phyloP scores from a whole-genome alignment of 2,888 invertebrate species.

The Amorpha juglandis region DNA sequence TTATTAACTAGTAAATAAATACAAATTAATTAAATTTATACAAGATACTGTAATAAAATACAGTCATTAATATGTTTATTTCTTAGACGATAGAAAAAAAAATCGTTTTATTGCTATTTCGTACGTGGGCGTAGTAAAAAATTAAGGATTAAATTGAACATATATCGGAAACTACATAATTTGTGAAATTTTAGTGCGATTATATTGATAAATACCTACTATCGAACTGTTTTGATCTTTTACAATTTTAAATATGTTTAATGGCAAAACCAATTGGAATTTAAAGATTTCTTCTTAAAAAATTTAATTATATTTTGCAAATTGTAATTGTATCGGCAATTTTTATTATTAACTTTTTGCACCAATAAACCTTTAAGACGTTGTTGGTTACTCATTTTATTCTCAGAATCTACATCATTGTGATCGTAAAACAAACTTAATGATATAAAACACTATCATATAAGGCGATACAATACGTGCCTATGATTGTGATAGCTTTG shows the following conservation, averaged over 20 bases:
- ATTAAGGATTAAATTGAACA: too few species aligned
- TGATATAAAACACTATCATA: constrained; percentile 22
- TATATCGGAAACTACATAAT: too few species aligned
- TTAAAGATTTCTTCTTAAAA: too few species aligned
- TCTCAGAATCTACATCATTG: constrained; percentile 13
- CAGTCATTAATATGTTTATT: not conserved
- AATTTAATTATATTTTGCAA: too few species aligned
- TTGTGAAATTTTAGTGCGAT: too few species aligned
- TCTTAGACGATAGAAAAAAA: not conserved
- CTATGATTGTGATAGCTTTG: constrained; percentile 7
- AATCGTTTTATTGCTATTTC: not conserved
- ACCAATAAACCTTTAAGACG: not conserved
- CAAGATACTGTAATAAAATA: constrained; percentile 3
- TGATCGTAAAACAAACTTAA: constrained; percentile 20
- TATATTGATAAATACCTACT: too few species aligned
- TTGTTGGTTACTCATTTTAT: constrained; percentile 21
- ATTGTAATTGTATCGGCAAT: too few species aligned
- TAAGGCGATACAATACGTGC: constrained; percentile 18
- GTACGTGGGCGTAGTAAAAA: too few species aligned
- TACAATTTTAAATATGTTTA: too few species aligned
- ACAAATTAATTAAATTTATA: not conserved
- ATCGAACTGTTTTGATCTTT: too few species aligned
- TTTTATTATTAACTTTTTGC: too few species aligned
- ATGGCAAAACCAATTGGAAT: too few species aligned
- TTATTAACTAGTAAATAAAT: not conserved